Evolutionary conservation across 1,140 invertebrate genomes (phyloP).

Genomic region (Ips nitidus): DNA sequence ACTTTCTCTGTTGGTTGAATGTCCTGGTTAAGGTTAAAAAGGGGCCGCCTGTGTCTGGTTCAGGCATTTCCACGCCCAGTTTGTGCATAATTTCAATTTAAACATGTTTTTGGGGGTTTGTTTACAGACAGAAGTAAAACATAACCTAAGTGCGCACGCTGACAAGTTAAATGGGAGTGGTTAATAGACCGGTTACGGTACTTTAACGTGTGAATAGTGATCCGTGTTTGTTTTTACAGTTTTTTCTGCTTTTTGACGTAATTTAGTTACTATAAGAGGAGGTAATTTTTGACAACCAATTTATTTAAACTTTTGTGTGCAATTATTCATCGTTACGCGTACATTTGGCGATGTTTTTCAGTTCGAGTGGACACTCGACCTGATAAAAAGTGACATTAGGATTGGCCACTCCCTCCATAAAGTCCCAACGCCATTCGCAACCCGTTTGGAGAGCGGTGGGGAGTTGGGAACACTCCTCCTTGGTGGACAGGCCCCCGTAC

Average conservation of each 20-base stretch:
- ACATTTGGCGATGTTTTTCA: slow-evolving; percentile 18
- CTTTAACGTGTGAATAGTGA: background rate
- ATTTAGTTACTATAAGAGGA: background rate
- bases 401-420: slow-evolving; percentile 28
- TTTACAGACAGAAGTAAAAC: background rate
- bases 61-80: background rate
- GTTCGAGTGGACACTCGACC: slow-evolving; percentile 25
- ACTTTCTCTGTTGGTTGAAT: background rate
- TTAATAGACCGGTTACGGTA: background rate
- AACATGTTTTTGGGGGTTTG: slow-evolving; percentile 4
- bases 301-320: background rate
- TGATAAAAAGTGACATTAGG: slow-evolving; percentile 23
- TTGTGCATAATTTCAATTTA: slow-evolving; percentile 7
- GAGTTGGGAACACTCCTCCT: slow-evolving; percentile 20
- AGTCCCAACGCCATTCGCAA: slow-evolving; percentile 23
- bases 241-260: background rate
- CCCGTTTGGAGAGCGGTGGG: slow-evolving; percentile 18
- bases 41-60: background rate
- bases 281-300: background rate
- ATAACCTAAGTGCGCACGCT: background rate
- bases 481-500: background rate
- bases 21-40: background rate
- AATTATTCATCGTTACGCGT: slow-evolving; percentile 20
- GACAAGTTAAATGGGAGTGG: background rate
- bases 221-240: background rate